Percentiles rank a stretch among this genome's conserved stretches.
phyloP scores from a whole-genome alignment of 2,888 invertebrate species.

The Gari tellinella region DNA sequence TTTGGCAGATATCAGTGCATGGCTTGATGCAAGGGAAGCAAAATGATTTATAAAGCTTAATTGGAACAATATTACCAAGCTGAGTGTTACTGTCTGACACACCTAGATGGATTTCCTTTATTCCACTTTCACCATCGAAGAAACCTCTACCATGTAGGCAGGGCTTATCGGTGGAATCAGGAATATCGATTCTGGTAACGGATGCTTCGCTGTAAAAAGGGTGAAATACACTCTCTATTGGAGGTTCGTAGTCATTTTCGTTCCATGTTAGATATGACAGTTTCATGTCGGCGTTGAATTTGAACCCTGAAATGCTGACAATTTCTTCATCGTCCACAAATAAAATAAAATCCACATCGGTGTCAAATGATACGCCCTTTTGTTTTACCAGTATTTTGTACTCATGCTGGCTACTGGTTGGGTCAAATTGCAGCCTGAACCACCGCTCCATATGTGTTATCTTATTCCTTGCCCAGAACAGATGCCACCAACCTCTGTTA shows the following conservation, averaged over 20 bases:
- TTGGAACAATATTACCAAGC: slow-evolving; percentile 48
- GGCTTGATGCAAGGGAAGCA: slow-evolving; percentile 54
- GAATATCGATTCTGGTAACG: slow-evolving; percentile 45
- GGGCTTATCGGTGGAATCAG: slow-evolving; percentile 37
- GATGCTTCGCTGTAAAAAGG: slow-evolving; percentile 58
- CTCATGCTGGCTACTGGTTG: slow-evolving; percentile 9
- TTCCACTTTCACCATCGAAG: slow-evolving; percentile 64
- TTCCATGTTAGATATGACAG: slow-evolving; percentile 55
- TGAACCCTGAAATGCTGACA: slow-evolving; percentile 31
- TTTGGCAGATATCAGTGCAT: slow-evolving; percentile 55
- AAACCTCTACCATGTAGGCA: slow-evolving; percentile 65
- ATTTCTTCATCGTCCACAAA: slow-evolving; percentile 38
- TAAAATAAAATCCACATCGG: slow-evolving; percentile 28
- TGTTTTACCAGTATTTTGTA: slow-evolving; percentile 33
- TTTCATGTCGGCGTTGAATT: slow-evolving; percentile 25
- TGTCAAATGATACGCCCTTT: slow-evolving; percentile 23
- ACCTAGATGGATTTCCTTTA: slow-evolving; percentile 67
- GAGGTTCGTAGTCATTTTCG: slow-evolving; percentile 57
- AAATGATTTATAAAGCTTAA: slow-evolving; percentile 40
- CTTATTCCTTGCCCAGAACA: slow-evolving; percentile 51
- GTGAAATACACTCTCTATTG: slow-evolving; percentile 55
- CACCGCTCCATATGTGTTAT: slow-evolving; percentile 30
- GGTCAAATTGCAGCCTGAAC: slow-evolving; percentile 42
- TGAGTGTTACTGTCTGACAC: slow-evolving; percentile 52
- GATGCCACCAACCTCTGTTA: slow-evolving; percentile 31